Percentiles rank a stretch among this genome's conserved stretches.
Conservation (phyloP, 2,888 invertebrate genomes). For the Sphecodes monilicornis region DNA sequence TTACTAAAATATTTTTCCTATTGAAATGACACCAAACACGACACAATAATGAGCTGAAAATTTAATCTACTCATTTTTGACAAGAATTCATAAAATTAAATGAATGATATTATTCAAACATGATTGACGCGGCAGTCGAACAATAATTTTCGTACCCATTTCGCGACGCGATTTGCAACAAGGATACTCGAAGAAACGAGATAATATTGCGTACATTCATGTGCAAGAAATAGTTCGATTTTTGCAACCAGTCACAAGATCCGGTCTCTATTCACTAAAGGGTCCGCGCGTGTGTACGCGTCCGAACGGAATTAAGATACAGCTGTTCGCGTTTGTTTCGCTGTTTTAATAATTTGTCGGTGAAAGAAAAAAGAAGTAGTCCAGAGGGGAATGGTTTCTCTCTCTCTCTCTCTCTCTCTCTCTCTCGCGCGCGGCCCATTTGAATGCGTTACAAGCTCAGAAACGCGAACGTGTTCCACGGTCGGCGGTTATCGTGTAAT, state of each 20-base stretch:
- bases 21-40: too few species aligned
- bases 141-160: too few species aligned
- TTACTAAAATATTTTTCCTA: too few species aligned
- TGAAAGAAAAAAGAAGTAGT: background rate
- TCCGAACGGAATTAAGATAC: constrained; percentile 4
- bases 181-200: background rate
- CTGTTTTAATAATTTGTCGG: constrained; percentile 23
- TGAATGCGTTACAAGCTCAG: constrained; percentile 50
- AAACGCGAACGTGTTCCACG: constrained; percentile 70
- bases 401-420: background rate
- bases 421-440: constrained; percentile 4
- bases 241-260: background rate
- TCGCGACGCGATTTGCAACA: background rate
- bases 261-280: background rate
- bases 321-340: constrained; percentile 9
- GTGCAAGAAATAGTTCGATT: background rate
- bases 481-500: constrained; percentile 70
- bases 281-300: background rate
- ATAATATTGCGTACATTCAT: background rate
- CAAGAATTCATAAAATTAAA: too few species aligned
- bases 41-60: too few species aligned
- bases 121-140: too few species aligned
- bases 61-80: too few species aligned
- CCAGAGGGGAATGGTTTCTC: background rate
- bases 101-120: too few species aligned